phyloP scores from a whole-genome alignment of 1,140 invertebrate genomes.

The Dendrolimus punctatus region DNA sequence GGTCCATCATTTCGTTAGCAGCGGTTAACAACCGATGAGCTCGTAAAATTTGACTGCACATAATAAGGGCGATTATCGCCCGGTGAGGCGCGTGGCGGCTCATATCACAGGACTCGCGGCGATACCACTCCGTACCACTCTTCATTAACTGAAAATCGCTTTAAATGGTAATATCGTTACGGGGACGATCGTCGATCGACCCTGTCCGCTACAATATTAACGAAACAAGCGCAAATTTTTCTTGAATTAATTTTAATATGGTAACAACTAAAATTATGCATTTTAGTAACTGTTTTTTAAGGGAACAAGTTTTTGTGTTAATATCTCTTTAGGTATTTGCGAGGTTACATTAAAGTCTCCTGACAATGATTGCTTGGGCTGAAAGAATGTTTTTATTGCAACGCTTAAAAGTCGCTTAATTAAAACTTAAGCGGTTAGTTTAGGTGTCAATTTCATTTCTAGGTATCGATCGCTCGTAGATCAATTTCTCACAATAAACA shows the following conservation, averaged over 20 bases:
- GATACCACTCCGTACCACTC: constrained; percentile 41
- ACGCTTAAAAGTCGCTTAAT: no score
- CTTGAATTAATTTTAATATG: constrained; percentile 55
- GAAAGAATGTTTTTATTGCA: no score
- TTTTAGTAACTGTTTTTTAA: constrained; percentile 34
- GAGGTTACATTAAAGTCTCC: constrained; percentile 5
- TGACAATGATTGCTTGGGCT: no score
- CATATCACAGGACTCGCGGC: constrained; percentile 28
- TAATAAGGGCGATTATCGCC: constrained; percentile 56
- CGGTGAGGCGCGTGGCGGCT: constrained; percentile 32
- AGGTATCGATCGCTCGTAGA: no score
- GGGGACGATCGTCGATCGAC: constrained; percentile 27
- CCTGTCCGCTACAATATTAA: constrained; percentile 33
- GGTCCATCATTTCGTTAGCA: constrained; percentile 47
- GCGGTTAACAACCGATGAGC: constrained; percentile 47
- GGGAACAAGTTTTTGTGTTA: constrained; percentile 25
- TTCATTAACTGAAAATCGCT: constrained; percentile 57
- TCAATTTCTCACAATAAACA: no score
- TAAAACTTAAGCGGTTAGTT: no score
- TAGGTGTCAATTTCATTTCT: no score
- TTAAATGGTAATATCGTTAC: constrained; percentile 45
- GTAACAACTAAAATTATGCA: constrained; percentile 36
- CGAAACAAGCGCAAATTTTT: constrained; percentile 51
- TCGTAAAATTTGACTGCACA: constrained; percentile 65
- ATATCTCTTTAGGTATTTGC: constrained; percentile 24